Conservation (phyloP, 2,113 vertebrate genomes). For the Dipodomys spectabilis region DNA sequence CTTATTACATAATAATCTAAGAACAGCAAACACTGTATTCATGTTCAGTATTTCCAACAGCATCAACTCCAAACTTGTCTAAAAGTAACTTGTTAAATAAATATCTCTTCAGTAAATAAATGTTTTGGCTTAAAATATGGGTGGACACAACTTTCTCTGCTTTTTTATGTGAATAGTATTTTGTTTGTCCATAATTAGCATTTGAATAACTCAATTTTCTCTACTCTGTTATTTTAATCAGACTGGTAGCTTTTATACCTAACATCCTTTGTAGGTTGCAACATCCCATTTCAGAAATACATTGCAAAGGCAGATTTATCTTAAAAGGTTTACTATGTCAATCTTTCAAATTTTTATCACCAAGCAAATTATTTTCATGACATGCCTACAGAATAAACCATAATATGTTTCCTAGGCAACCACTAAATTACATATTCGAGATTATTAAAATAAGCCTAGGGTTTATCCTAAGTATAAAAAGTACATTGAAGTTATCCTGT, state of each 20-base stretch:
- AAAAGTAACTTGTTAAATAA: not conserved
- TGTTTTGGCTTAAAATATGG: not conserved
- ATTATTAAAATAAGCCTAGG: conserved; percentile 67
- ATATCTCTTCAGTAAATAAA: not conserved
- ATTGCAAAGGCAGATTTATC: conserved; percentile 56
- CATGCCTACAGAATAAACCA: conserved; percentile 28
- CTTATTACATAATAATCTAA: not conserved
- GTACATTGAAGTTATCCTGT: conserved; percentile 45
- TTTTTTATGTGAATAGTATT: conserved; percentile 11
- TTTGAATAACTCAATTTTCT: conserved; percentile 61
- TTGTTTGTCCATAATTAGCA: conserved; percentile 48
- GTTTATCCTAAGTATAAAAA: conserved; percentile 30
- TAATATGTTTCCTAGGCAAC: conserved; percentile 68
- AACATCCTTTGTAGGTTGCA: not conserved
- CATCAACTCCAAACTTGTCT: not conserved
- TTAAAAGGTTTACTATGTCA: conserved; percentile 58
- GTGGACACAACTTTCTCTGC: not conserved
- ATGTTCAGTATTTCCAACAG: not conserved
- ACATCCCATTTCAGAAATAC: conserved; percentile 57
- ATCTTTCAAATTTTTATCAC: conserved; percentile 53
- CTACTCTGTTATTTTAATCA: conserved; percentile 44
- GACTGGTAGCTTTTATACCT: not conserved
- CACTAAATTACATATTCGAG: conserved; percentile 53
- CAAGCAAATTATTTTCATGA: conserved; percentile 67
- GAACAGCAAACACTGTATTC: not conserved